Evolutionary conservation across 2,113 vertebrate species (phyloP), one percentile per base, ranked within the genome.

Genomic region (Lanius ludovicianus): DNA sequence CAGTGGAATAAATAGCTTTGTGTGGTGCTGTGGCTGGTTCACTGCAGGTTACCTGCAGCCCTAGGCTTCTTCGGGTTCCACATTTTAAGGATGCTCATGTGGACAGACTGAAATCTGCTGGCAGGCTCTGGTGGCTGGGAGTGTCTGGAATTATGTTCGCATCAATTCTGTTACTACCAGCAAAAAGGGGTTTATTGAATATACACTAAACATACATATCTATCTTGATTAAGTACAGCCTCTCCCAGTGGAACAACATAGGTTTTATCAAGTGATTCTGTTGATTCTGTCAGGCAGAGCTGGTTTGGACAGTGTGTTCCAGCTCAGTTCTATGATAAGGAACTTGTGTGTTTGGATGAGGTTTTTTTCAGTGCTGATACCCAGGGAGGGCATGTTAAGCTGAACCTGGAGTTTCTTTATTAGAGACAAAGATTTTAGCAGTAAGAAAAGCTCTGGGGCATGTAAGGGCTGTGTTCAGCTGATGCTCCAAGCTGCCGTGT

Each of bases 281-380:
- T 96, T 97, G 85, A 92, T 93, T 95, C 73, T 71, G 39, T 78
- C 81, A 87, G 91, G 91, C 84, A 89, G 74, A 83, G 65, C 65
- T 89, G 55, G 56, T 50, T 65, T 79, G 88, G 37, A 93, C 86
- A 53, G 49, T n/a, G 49, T 68, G 68, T 90, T 94, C 64, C 83
- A 68, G 64, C 90, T 78, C 79, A 52, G 4, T 47, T 78, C 84
- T 0, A 1, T 4, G 86, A 92, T 90, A 94, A 93, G 68, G 79
- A 67, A 87, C 73, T 83, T 56, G 85, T 88, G 90, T 73, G 25
- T 83, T 75, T 65, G 86, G 64, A 76, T 37, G 83, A 84, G 87
- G 4, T 49, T 49, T 49, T 49, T 88, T 84, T 62, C 39, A 6
- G 52, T 73, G 67, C 81, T 31, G 77, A 80, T 89, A 76, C 18